Evolutionary conservation across 2,797 vertebrate genomes (phyloP).

Genomic region (Hyperoplus lanceolatus): DNA sequence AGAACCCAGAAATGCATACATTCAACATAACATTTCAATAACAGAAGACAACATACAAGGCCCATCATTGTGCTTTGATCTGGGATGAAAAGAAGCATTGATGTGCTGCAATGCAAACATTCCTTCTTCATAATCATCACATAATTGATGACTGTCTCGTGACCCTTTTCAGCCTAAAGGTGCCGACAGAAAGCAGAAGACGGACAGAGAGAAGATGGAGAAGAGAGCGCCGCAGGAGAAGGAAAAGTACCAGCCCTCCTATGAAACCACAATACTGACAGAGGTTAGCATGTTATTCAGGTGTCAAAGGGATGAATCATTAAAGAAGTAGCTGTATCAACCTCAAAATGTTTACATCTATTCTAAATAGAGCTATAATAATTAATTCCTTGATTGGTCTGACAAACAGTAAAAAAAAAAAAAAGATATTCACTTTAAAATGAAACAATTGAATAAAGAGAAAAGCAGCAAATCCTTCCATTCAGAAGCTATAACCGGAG

Average conservation of each 20-base stretch:
- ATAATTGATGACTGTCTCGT: constrained; percentile 2
- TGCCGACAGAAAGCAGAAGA: constrained; percentile 91
- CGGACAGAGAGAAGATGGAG: constrained; percentile 90
- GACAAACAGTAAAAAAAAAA: neutral
- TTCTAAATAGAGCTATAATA: neutral
- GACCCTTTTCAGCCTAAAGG: constrained; percentile 87
- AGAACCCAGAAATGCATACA: too few species aligned
- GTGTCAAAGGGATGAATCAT: neutral
- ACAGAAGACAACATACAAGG: too few species aligned
- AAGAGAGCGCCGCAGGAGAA: constrained; percentile 89
- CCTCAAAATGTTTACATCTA: neutral
- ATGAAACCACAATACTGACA: constrained; percentile 87
- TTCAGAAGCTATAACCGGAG: neutral
- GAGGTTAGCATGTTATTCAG: constrained; percentile 76
- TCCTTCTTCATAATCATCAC: neutral
- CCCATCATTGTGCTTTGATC: too few species aligned
- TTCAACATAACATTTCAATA: too few species aligned
- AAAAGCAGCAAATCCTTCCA: neutral
- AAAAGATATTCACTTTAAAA: neutral
- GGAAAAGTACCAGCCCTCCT: constrained; percentile 89
- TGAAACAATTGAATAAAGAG: too few species aligned
- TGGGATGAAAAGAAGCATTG: neutral
- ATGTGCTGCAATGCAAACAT: neutral
- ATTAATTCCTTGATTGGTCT: neutral
- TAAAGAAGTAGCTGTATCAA: neutral